Base-by-base conservation (phyloP, 2,888 invertebrate genomes). In the Sphaerophoria taeniata region DNA sequence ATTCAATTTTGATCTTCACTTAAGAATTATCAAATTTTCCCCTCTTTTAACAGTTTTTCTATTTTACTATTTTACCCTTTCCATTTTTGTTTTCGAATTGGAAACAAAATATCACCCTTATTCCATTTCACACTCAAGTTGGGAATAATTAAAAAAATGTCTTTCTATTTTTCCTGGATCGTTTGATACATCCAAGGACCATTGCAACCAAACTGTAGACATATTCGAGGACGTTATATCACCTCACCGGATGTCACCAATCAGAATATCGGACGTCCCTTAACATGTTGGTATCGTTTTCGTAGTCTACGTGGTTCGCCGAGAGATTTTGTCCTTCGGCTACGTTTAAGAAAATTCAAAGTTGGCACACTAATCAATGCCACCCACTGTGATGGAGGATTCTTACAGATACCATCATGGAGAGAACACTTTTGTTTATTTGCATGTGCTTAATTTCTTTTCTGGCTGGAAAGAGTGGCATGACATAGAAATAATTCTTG, bases 181-280 rank as follows among this genome's bases (percentile, higher is more conserved):
- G 7, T 88, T 90, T 87, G 92, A 92, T 87, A 88, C 89, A 69
- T 88, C 89, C 91, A 94, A 96, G 89, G 97, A 97, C 92, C 97
- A 97, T 91, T 98, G 98, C 93, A 98, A 98, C 93, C 97, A 97
- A 92, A 98, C 98, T 11, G 97, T 98, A 88, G 97, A 97, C 90
- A 97, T 98, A 87, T 97, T 97, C 92, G 97, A 98, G 90, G 97
- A 97, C 90, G 97, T 98, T 61, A 95, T 96, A 24, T 97, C 96
- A 87, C 98, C 24, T n/a, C n/a, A n/a, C n/a, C 98, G 36, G 96
- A 96, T 88, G 95, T 98, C 91, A 97, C 95, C 51, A 93, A 95
- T 47, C 95, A 95, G 88, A 97, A 96, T 91, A 95, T 95, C 89
- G 97, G 97, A 6, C 95, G 96, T 88, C 96, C 97, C 4, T 94